These are phyloP conservation scores for Acanthopleura granulata DNA, from an alignment of 2,888 invertebrate genomes.

Conservation along the genomic window DNA sequence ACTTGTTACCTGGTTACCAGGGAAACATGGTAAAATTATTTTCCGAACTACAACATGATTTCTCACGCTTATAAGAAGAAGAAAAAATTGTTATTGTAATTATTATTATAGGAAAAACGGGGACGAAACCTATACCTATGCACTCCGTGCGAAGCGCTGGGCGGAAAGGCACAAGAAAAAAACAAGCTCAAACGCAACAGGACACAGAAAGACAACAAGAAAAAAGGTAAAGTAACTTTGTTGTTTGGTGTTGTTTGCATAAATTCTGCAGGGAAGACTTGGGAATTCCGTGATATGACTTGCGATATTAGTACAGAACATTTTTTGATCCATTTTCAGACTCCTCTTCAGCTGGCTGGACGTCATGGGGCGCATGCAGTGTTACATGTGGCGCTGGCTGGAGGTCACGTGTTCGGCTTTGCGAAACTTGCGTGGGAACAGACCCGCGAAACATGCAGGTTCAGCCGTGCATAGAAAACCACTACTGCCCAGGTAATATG, in stretches of 20 bases:
- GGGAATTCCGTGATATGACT: too few species aligned
- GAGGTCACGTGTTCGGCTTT: conserved; percentile 49
- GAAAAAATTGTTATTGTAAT: background rate
- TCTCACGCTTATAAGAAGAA: too few species aligned
- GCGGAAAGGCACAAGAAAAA: background rate
- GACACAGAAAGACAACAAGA: too few species aligned
- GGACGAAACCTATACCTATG: conserved; percentile 53
- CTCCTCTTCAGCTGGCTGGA: conserved; percentile 42
- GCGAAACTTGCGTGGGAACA: conserved; percentile 50
- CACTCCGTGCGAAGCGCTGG: conserved; percentile 41
- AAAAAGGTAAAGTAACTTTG: too few species aligned
- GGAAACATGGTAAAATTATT: too few species aligned
- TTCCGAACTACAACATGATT: too few species aligned
- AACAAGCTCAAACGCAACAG: background rate
- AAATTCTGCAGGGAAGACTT: too few species aligned
- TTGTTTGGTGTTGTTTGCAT: too few species aligned
- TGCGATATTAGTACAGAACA: too few species aligned
- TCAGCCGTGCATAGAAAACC: conserved; percentile 54
- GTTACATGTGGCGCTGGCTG: conserved; percentile 59
- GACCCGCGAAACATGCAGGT: conserved; percentile 47
- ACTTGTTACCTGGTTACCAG: too few species aligned
- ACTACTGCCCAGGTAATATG: conserved; percentile 57
- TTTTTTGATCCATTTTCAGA: conserved; percentile 12
- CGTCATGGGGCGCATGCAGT: conserved; percentile 55
- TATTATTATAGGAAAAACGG: conserved; percentile 38